A percentile compares a stretch with the other conserved stretches of the same genome.
Evolutionary conservation across 1,140 invertebrate species (phyloP).

Genomic region (Dendrolimus punctatus): DNA sequence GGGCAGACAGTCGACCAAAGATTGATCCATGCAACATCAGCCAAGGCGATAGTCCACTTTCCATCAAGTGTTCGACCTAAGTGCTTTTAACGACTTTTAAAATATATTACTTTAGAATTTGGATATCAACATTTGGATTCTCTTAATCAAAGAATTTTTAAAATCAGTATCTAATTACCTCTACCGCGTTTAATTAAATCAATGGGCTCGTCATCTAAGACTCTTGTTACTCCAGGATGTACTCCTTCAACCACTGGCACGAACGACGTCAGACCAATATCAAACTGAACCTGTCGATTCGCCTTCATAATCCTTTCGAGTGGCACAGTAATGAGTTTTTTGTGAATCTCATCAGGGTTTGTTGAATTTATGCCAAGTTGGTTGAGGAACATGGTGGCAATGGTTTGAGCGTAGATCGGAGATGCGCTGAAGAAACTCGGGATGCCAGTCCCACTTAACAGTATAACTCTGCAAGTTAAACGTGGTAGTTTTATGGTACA

Average conservation of each 20-base stretch:
- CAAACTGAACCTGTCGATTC: conserved; percentile 7
- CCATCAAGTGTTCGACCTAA: too few species aligned
- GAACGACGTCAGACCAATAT: conserved; percentile 9
- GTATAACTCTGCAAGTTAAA: conserved; percentile 5
- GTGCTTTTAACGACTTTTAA: too few species aligned
- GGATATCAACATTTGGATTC: too few species aligned
- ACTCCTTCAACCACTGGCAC: conserved; percentile 18
- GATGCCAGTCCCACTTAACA: conserved; percentile 23
- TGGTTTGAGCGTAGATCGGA: conserved; percentile 12
- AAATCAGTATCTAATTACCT: neutral
- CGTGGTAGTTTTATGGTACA: too few species aligned
- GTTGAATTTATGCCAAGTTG: conserved; percentile 16
- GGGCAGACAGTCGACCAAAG: too few species aligned
- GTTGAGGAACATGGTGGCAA: conserved; percentile 9
- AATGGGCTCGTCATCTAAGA: conserved; percentile 21
- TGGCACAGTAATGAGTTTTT: conserved; percentile 12
- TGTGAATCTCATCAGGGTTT: conserved; percentile 13
- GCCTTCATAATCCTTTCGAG: conserved; percentile 18
- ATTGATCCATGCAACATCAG: too few species aligned
- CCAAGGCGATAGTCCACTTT: too few species aligned
- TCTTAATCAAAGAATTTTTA: too few species aligned
- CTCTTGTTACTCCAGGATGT: conserved; percentile 7
- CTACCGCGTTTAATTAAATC: conserved; percentile 11
- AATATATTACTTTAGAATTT: too few species aligned
- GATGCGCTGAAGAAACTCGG: conserved; percentile 15